These are phyloP conservation scores for Rapana venosa DNA, from an alignment of 2,888 invertebrate genomes.

Conservation along the genomic window DNA sequence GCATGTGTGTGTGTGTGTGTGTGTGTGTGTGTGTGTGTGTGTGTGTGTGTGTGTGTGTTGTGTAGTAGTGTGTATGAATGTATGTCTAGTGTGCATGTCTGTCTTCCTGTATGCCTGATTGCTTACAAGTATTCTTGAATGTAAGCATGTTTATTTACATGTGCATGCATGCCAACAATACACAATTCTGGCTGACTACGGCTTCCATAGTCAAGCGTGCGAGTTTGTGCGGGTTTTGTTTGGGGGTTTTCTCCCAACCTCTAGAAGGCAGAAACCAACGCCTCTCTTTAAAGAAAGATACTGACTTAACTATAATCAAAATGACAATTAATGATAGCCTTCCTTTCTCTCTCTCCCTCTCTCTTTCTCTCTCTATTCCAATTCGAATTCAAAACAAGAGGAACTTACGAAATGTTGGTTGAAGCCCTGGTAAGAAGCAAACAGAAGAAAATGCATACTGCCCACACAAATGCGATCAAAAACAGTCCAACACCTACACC, in stretches of 20 bases:
- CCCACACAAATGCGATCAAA: conserved; percentile 70
- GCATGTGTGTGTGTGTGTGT: background rate
- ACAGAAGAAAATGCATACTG: conserved; percentile 63
- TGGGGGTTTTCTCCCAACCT: background rate
- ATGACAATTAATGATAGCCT: background rate
- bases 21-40: background rate
- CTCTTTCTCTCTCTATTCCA: background rate
- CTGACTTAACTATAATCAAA: background rate
- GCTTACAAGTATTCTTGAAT: background rate
- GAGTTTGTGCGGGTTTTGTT: background rate
- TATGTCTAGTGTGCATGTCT: background rate
- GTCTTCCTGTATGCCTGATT: background rate
- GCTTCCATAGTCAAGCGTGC: background rate
- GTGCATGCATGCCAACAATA: background rate
- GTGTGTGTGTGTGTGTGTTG: background rate
- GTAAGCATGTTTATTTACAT: background rate
- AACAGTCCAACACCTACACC: conserved; percentile 72
- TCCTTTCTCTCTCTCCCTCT: background rate
- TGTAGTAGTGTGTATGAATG: background rate
- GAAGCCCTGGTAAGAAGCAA: conserved; percentile 67
- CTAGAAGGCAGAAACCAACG: background rate
- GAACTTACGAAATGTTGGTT: conserved; percentile 67
- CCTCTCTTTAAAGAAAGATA: background rate
- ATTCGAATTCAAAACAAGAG: background rate
- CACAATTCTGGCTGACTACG: background rate